Percentiles rank a stretch among this genome's conserved stretches.
Conservation (phyloP, 2,797 vertebrate species). For the Bryconaethiops microstoma region DNA sequence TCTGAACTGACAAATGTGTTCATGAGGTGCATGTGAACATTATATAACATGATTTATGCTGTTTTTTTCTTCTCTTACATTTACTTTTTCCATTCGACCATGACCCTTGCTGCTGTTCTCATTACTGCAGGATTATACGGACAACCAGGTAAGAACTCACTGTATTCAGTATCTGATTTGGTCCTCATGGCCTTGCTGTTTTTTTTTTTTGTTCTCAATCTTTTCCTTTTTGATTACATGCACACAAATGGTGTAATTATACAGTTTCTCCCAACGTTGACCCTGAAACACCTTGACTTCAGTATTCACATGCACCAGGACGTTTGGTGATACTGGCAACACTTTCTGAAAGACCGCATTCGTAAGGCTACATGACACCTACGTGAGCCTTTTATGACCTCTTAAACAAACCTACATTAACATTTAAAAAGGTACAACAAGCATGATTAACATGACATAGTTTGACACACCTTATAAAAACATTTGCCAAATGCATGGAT, state of each 20-base stretch:
- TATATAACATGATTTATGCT: background rate
- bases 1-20: background rate
- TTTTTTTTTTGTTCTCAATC: background rate
- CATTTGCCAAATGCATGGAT: too few species aligned
- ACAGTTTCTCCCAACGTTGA: background rate
- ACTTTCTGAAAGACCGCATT: background rate
- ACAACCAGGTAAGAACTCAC: constrained; percentile 21
- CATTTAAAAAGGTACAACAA: too few species aligned
- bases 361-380: too few species aligned
- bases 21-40: too few species aligned
- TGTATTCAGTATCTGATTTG: too few species aligned
- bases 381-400: too few species aligned
- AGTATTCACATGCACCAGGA: background rate
- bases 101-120: background rate
- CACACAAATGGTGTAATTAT: too few species aligned
- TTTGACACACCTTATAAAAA: too few species aligned
- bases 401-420: too few species aligned
- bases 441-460: too few species aligned
- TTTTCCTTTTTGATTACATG: background rate
- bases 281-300: background rate
- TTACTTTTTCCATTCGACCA: background rate
- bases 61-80: background rate
- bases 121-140: constrained; percentile 21
- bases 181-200: background rate
- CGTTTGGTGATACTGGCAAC: background rate